phyloP scores from a whole-genome alignment of 2,888 invertebrate species.

The Apantesis nais region DNA sequence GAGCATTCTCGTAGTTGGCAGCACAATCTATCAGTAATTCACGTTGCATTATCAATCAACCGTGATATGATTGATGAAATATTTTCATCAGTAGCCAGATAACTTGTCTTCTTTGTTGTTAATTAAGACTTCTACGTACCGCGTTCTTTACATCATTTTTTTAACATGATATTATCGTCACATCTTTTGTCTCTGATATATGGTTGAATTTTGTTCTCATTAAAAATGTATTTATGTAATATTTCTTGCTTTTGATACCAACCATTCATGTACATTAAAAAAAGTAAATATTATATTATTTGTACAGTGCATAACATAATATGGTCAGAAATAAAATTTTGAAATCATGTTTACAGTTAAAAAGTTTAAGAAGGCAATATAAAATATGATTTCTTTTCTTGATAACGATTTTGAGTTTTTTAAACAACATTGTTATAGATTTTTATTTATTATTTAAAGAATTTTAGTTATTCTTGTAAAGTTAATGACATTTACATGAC shows the following conservation, averaged over 20 bases:
- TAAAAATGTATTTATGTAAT: not conserved
- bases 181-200: conserved; percentile 31
- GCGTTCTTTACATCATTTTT: conserved; percentile 45
- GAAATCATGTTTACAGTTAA: not conserved
- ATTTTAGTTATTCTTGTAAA: not conserved
- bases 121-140: conserved; percentile 79
- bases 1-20: conserved; percentile 75
- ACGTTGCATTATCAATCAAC: conserved; percentile 83
- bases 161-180: conserved; percentile 23
- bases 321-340: not conserved
- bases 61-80: conserved; percentile 81
- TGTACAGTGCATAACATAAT: not conserved
- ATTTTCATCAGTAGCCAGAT: conserved; percentile 82
- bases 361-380: too few relatives aligned
- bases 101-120: conserved; percentile 79
- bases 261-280: not conserved
- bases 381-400: too few relatives aligned
- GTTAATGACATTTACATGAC: not conserved
- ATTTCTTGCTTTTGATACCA: not conserved
- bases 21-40: conserved; percentile 83
- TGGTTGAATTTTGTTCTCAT: conserved; percentile 18
- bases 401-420: too few relatives aligned
- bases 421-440: too few relatives aligned
- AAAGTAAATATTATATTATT: too few relatives aligned
- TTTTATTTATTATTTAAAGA: too few relatives aligned